Evolutionary conservation across 2,797 vertebrate species (phyloP), one percentile per base, ranked within the genome.

Genomic region (Tachyglossus aculeatus): DNA sequence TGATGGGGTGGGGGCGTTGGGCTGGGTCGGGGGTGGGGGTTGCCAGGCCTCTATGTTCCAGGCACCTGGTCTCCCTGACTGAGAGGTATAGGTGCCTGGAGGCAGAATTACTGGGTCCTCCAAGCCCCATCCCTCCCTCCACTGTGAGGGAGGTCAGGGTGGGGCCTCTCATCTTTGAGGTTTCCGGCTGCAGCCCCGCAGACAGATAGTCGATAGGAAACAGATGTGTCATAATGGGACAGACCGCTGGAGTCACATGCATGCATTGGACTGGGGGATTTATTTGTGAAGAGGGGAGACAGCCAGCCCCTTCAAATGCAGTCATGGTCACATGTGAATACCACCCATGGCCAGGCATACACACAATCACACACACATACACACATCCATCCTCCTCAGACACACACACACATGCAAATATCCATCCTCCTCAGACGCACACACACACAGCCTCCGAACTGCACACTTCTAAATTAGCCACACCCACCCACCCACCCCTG

Each of bases 391-490:
- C 40, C 51, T 19, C 33, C n/a, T n/a, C n/a, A n/a, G n/a, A 40
- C 45, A 9, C 38, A 22, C 45, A 18, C 22, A 27, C 21, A 7
- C 47, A n/a, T n/a, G n/a, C n/a, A n/a, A n/a, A n/a, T n/a, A n/a
- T n/a, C n/a, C n/a, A n/a, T n/a, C n/a, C n/a, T n/a, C n/a, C 5
- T 7, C 51, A 19, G 22, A 9, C 3, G 2, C 32, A 32, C 45
- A 18, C 16, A 29, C n/a, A n/a, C n/a, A n/a, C 56, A 58, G 33
- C n/a, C 9, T 2, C 5, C 1, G 2, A 3, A 0, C 4, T 2
- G 9, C 50, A 45, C 0, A 4, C 21, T 32, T 11, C 77, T 74
- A 10, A 18, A 6, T 9, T 8, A 11, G 2, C 31, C 25, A 48
- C 16, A 31, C 12, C 8, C 25, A 27, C 45, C 25, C 16, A 13